These are phyloP conservation scores for Dendroctonus valens DNA, from an alignment of 1,140 invertebrate genomes.

Conservation along the genomic window DNA sequence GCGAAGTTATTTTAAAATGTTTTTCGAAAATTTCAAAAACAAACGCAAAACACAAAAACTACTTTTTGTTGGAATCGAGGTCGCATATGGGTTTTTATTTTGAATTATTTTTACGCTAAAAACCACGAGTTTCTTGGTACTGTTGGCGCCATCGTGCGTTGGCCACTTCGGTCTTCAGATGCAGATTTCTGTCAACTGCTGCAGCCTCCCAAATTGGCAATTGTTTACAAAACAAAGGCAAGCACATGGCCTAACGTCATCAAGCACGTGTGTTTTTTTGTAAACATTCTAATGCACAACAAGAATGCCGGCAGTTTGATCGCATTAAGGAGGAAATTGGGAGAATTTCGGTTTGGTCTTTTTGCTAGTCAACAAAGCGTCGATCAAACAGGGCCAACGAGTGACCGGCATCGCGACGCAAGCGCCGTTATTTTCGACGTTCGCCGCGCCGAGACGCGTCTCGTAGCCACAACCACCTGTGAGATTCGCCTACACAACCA, in stretches of 20 bases:
- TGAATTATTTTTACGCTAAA: too few species aligned
- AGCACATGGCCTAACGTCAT: slow-evolving; percentile 6
- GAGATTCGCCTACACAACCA: slow-evolving; percentile 23
- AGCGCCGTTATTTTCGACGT: slow-evolving; percentile 32
- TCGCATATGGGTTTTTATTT: too few species aligned
- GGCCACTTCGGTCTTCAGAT: too few species aligned
- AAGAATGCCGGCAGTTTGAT: neutral
- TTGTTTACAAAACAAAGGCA: slow-evolving; percentile 18
- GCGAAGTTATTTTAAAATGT: too few species aligned
- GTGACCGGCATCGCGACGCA: slow-evolving; percentile 29
- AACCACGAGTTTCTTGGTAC: too few species aligned
- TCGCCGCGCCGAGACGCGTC: slow-evolving; percentile 26
- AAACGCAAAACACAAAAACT: too few species aligned
- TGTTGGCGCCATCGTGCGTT: too few species aligned
- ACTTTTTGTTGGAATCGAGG: too few species aligned
- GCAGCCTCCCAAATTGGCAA: too few species aligned
- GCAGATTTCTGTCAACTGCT: too few species aligned
- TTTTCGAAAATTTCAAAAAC: too few species aligned
- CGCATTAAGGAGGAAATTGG: neutral
- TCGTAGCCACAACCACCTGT: slow-evolving; percentile 16
- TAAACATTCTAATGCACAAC: neutral
- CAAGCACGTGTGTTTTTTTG: slow-evolving; percentile 9
- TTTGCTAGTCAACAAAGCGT: slow-evolving; percentile 10
- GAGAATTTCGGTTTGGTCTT: neutral
- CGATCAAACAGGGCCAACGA: slow-evolving; percentile 11